A percentile compares a stretch with the other conserved stretches of the same genome.
These are phyloP conservation scores for Pantherophis vulpinus DNA, from an alignment of 2,797 vertebrate genomes.

Conservation along the genomic window DNA sequence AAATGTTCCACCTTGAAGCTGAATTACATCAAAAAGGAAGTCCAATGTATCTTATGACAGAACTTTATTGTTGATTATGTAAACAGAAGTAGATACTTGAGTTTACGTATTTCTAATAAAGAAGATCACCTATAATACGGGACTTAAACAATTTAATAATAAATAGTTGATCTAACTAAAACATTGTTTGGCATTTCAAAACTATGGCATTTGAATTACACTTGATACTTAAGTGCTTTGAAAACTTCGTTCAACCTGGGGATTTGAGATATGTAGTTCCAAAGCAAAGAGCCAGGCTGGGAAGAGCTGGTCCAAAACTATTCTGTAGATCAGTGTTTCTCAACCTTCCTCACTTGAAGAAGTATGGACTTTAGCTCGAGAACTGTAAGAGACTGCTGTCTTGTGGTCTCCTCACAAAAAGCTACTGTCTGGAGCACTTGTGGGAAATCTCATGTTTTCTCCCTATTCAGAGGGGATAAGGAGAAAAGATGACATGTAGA, in stretches of 20 bases:
- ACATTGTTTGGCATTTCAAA: neutral
- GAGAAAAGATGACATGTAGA: neutral
- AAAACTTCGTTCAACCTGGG: neutral
- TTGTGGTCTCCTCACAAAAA: neutral
- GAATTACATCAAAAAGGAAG: neutral
- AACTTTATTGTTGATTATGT: conserved; percentile 35
- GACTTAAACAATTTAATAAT: conserved; percentile 25
- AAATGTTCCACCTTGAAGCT: neutral
- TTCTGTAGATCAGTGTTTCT: neutral
- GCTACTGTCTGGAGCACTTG: neutral
- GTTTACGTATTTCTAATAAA: conserved; percentile 43
- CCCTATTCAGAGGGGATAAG: neutral
- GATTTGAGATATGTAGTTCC: neutral
- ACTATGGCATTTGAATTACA: neutral
- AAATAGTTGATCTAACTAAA: conserved; percentile 4
- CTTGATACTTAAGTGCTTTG: neutral
- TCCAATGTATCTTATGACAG: neutral
- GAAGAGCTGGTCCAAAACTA: neutral
- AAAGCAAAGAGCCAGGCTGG: neutral
- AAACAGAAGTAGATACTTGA: conserved; percentile 41
- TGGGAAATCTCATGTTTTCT: neutral
- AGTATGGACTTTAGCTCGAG: neutral
- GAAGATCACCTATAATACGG: neutral
- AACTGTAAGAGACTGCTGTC: neutral
- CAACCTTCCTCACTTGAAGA: neutral